Evolutionary conservation across 2,888 invertebrate genomes (phyloP).

Genomic region (Chydorus sphaericus): DNA sequence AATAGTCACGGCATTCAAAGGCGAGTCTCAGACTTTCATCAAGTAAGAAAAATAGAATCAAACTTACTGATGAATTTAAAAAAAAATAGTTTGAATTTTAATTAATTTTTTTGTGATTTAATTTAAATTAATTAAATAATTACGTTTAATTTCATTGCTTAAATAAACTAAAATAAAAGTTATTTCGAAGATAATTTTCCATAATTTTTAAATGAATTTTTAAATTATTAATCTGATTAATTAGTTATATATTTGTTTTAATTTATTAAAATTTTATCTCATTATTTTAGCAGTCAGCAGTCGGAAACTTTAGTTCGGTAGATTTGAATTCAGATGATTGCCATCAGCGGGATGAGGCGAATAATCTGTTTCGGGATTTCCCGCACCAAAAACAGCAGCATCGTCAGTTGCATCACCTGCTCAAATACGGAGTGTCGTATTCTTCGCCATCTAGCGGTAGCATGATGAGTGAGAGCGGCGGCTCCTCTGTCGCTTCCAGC

Average conservation of each 20-base stretch:
- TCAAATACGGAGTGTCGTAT: no score
- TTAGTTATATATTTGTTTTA: neutral
- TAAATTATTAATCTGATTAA: no score
- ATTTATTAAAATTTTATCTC: neutral
- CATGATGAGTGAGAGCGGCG: no score
- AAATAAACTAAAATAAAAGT: no score
- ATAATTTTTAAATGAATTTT: no score
- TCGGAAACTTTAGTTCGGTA: neutral
- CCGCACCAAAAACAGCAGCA: neutral
- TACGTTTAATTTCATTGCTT: neutral
- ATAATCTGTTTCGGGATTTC: no score
- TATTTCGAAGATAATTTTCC: no score
- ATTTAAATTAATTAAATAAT: neutral
- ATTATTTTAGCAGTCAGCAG: neutral
- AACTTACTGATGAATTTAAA: no score
- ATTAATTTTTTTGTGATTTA: neutral
- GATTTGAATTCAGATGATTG: neutral
- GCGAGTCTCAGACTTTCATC: conserved; percentile 56
- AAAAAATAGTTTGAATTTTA: no score
- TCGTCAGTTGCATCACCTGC: neutral
- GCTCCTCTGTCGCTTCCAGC: conserved; percentile 40
- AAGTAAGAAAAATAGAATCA: conserved; percentile 2
- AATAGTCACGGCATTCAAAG: conserved; percentile 72
- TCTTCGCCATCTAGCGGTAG: no score
- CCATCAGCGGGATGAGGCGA: no score